phyloP scores from a whole-genome alignment of 2,113 vertebrate species.

The Leucopternis melanops region DNA sequence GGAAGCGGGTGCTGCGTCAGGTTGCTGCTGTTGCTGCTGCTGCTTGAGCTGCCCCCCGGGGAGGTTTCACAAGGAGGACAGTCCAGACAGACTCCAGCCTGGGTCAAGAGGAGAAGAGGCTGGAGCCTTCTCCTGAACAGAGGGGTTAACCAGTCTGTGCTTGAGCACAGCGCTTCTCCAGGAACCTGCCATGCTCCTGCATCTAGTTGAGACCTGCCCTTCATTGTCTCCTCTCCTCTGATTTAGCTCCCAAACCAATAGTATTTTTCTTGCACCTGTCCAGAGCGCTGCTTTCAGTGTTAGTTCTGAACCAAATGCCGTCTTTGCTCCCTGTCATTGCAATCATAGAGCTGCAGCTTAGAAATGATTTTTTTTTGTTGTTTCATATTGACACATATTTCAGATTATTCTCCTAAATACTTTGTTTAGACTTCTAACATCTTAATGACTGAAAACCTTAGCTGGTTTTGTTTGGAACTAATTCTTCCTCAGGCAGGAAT shows the following conservation, averaged over 20 bases:
- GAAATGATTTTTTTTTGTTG: background rate
- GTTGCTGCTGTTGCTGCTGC: background rate
- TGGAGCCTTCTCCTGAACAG: background rate
- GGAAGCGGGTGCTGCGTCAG: background rate
- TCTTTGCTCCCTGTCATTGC: background rate
- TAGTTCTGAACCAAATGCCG: background rate
- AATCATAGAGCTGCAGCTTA: background rate
- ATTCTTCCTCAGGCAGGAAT: background rate
- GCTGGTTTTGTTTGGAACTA: background rate
- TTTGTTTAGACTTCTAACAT: background rate
- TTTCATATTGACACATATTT: background rate
- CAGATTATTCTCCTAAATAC: background rate
- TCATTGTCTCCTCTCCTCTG: background rate
- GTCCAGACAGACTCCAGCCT: fast-evolving
- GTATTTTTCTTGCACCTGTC: background rate
- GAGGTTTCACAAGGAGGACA: background rate
- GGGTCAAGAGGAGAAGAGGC: fast-evolving
- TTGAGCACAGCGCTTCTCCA: background rate
- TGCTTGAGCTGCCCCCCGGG: background rate
- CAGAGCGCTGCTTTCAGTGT: background rate
- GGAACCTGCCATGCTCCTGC: background rate
- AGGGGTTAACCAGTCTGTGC: too few species aligned
- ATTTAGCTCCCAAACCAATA: background rate
- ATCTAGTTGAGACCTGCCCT: background rate
- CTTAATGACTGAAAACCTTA: background rate